Base-by-base conservation (phyloP, 2,113 vertebrate species). In the Laterallus jamaicensis region DNA sequence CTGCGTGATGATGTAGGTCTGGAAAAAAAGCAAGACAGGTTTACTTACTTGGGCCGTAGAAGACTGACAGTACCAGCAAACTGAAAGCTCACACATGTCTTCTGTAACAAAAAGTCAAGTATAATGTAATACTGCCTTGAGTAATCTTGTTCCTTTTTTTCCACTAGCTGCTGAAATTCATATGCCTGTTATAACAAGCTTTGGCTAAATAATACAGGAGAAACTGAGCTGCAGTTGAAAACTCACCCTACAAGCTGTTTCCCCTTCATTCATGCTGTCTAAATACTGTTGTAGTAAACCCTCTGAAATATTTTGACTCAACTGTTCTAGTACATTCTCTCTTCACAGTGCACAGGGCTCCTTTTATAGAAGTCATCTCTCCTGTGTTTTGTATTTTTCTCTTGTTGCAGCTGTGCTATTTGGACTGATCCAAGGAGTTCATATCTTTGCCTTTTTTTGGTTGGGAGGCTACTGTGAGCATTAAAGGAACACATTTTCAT, bases 361-460 rank as follows among this genome's bases (percentile, higher is more conserved):
- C 85, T 91, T 90, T 95, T 75, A 88, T 70, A 91, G 69, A 86
- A 92, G 87, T 94, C 11, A 44, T 55, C 15, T 69, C 80, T 88
- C 52, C 39, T 82, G 58, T 68, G 69, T 79, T 90, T 82, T 75
- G 42, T 84, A 20, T 66, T 87, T 78, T 78, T 69, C 69, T 95
- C 70, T 86, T 44, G 28, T 77, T 90, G 90, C 77, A 92, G 44
- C 66, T 76, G 24, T 73, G 68, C 40, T 76, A 29, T 80, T 52
- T 87, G 62, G 70, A 84, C 42, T 58, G 63, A 69, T 64, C 29
- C 32, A 71, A 66, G 75, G 47, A 93, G 59, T n/a, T 94, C 35
- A 9, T 29, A 11, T 31, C 50, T 92, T 52, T 76, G 58, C 47
- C 56, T 47, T 80, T 84, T 91, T 89, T 80, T 87, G 40, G n/a